Base-by-base conservation (phyloP, 2,797 vertebrate species). In the Picus viridis region DNA sequence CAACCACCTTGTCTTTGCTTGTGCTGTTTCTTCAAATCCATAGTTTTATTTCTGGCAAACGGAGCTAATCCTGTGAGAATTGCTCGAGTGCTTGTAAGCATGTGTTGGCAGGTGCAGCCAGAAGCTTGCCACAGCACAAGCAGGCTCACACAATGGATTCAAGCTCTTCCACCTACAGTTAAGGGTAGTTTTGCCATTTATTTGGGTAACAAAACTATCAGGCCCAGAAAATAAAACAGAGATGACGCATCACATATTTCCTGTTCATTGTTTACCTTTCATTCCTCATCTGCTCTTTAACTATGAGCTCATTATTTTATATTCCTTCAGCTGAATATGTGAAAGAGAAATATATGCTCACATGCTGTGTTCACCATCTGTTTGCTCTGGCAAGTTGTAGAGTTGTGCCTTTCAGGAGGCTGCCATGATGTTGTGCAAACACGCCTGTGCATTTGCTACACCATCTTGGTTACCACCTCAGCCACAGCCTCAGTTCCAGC, bases 241-340 rank as follows among this genome's bases (percentile, higher is more conserved):
- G n/a, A 30, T 41, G 51, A 58, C 47, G 78, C 68, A 64, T 68
- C 39, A 10, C 16, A 5, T 64, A 81, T 93, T 93, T 69, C 71
- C 53, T 39, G 8, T 53, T 86, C 63, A 2, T 54, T 88, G 27
- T 93, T 91, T 86, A 45, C 53, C 76, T 90, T 93, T 69, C 36
- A 32, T 65, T 79, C 74, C 41, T 84, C 18, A 5, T 67, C 68
- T 74, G 6, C 8, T 65, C 77, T 88, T 86, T 84, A 62, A 68
- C 36, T 69, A 17, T 63, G 71, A 88, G 43, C 67, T 93, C 70
- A 47, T 81, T 95, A 72, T 78, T 90, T 89, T 72, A 24, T 69
- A 69, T 86, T 65, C 68, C 72, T 70, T 75, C 82, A 56, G 64
- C 20, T 69, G 69, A 79, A 65, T 75, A 39, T 72, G 13, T 65